Conservation (phyloP, 2,888 invertebrate genomes). For the Diaphora mendica region DNA sequence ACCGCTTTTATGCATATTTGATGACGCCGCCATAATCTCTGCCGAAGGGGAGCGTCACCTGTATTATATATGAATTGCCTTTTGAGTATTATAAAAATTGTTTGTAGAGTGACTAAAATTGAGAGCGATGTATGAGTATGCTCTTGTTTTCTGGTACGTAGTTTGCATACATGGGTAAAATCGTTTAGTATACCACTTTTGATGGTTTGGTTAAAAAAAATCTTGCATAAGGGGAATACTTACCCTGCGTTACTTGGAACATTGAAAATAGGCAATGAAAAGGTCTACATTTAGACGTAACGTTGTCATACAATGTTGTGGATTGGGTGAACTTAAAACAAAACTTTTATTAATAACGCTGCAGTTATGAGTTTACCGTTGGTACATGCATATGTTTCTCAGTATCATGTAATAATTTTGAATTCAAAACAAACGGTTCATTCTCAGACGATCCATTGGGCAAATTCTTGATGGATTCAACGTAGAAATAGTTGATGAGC, state of each 20-base stretch:
- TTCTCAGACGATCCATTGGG: no score
- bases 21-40: conserved; percentile 85
- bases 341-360: background rate
- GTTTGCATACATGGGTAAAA: background rate
- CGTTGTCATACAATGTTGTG: background rate
- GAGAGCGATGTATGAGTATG: background rate
- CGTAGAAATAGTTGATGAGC: background rate
- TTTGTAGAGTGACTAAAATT: conserved; percentile 10
- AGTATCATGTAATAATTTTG: no score
- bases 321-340: background rate
- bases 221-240: background rate
- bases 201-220: background rate
- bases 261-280: background rate
- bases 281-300: background rate
- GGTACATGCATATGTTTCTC: no score
- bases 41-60: conserved; percentile 65
- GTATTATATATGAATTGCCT: conserved; percentile 72
- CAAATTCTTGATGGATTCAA: no score
- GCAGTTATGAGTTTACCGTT: background rate
- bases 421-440: no score
- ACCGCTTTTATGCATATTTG: conserved; percentile 87
- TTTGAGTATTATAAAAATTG: conserved; percentile 42
- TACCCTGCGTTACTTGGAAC: background rate
- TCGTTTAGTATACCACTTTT: background rate
- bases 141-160: background rate